These are phyloP conservation scores for Hipposideros larvatus DNA, from an alignment of 2,797 vertebrate genomes.

Conservation along the genomic window DNA sequence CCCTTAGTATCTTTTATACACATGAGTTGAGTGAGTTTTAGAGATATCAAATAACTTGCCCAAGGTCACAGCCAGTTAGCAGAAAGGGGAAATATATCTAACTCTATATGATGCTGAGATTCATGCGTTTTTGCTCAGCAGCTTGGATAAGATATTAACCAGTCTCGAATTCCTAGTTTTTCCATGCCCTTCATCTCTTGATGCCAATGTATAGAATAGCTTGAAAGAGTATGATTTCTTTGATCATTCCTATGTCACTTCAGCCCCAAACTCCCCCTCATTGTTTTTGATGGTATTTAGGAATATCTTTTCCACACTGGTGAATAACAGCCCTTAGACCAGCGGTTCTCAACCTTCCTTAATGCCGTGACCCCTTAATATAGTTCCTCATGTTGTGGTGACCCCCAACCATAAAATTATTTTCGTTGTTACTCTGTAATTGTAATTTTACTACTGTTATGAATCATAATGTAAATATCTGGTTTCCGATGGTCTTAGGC, in stretches of 20 bases:
- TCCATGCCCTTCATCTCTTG: background rate
- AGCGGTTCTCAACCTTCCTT: no score
- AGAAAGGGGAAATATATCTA: background rate
- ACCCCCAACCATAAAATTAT: no score
- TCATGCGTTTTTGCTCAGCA: background rate
- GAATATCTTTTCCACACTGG: background rate
- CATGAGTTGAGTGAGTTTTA: background rate
- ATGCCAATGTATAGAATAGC: background rate
- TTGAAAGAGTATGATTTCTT: constrained; percentile 49
- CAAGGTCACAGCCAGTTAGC: constrained; percentile 21
- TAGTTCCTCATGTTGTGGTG: no score
- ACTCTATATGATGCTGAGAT: background rate
- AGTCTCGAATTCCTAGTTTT: background rate
- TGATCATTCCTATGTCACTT: background rate
- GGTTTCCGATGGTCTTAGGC: no score
- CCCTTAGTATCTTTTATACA: background rate
- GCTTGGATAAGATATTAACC: background rate
- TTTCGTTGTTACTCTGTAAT: no score
- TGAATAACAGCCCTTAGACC: background rate
- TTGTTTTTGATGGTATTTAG: background rate
- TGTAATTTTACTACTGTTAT: no score
- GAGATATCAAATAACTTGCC: background rate
- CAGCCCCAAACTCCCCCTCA: background rate
- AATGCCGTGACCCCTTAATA: no score
- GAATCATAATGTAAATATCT: no score